Evolutionary conservation across 2,797 vertebrate genomes (phyloP).

Genomic region (Crocodylus rhombifer): DNA sequence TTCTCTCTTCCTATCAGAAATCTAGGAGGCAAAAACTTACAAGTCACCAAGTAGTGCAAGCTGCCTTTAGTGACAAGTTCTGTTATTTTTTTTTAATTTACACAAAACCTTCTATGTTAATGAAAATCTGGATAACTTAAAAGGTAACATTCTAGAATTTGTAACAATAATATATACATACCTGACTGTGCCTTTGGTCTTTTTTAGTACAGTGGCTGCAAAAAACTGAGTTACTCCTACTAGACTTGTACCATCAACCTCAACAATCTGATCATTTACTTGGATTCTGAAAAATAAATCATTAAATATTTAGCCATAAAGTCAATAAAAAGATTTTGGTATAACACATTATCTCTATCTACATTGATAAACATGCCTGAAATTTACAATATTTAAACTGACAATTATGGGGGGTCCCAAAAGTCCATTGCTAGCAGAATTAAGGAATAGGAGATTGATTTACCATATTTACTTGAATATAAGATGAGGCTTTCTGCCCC

Average conservation of each 20-base stretch:
- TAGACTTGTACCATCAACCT: constrained; percentile 92
- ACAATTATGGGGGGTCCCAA: neutral
- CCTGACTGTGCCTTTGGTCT: constrained; percentile 94
- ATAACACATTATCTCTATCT: neutral
- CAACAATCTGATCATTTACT: constrained; percentile 96
- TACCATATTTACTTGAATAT: no score
- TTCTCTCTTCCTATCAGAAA: constrained; percentile 95
- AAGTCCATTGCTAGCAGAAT: neutral
- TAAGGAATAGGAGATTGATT: neutral
- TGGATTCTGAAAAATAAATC: constrained; percentile 85
- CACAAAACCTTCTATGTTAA: neutral
- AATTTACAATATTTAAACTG: neutral
- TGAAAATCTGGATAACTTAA: neutral
- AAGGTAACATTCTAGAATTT: neutral
- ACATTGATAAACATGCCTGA: neutral
- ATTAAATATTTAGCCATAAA: neutral
- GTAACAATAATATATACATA: constrained; percentile 56
- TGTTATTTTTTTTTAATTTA: neutral
- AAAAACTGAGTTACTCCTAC: constrained; percentile 94
- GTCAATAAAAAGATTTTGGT: neutral
- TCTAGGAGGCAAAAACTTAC: constrained; percentile 67
- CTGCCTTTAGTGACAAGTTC: neutral
- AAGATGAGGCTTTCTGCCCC: no score
- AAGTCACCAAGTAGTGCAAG: constrained; percentile 10
- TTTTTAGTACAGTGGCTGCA: constrained; percentile 95